Evolutionary conservation across 2,113 vertebrate genomes (phyloP).

Genomic region (Anas platyrhynchos): DNA sequence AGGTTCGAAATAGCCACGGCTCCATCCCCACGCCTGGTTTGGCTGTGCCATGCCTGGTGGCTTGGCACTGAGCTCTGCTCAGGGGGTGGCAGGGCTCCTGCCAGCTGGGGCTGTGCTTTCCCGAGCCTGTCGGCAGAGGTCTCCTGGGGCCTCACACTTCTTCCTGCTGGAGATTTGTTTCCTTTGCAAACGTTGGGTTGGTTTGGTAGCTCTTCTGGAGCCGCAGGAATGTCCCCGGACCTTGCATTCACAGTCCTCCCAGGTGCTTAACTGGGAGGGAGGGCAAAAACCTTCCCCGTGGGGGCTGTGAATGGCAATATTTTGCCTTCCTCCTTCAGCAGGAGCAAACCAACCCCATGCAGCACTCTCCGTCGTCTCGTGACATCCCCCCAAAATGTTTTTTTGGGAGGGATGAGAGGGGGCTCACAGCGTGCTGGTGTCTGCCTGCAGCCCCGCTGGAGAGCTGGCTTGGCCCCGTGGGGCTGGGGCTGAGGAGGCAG

Average conservation of each 20-base stretch:
- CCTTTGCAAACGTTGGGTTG: background rate
- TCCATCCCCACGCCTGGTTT: background rate
- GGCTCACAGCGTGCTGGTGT: background rate
- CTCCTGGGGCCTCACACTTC: background rate
- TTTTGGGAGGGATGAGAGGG: background rate
- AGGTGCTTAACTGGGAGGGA: background rate
- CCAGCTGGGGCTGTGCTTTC: background rate
- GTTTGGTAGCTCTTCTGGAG: background rate
- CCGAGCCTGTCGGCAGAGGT: background rate
- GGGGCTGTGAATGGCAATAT: background rate
- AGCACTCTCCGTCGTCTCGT: background rate
- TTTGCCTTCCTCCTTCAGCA: background rate
- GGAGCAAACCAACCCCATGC: background rate
- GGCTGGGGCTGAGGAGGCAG: background rate
- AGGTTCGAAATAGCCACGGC: background rate
- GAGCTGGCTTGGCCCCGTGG: background rate
- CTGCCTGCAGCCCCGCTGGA: background rate
- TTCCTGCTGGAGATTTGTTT: fast-evolving
- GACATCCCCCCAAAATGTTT: background rate
- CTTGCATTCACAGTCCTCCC: too few relatives aligned
- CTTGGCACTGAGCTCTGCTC: background rate
- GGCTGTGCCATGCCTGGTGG: background rate
- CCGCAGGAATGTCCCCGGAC: background rate
- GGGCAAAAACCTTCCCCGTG: background rate
- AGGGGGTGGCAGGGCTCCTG: background rate